phyloP scores from a whole-genome alignment of 2,797 vertebrate genomes.

The Galaxias olidus region DNA sequence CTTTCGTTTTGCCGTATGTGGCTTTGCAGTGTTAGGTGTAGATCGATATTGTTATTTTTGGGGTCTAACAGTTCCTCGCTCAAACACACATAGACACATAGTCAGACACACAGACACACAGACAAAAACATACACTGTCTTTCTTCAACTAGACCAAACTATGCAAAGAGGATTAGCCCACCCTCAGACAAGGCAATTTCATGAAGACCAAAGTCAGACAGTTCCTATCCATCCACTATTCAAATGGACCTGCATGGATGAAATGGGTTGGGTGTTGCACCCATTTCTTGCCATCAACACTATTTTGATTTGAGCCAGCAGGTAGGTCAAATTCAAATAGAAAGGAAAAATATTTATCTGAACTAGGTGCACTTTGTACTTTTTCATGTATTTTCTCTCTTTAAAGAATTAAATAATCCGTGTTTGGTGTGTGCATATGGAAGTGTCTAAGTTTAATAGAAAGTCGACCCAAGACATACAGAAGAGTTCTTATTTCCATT shows the following conservation, averaged over 20 bases:
- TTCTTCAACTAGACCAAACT: slow-evolving; percentile 1
- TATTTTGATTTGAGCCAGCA: slow-evolving; percentile 36
- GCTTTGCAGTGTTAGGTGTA: background rate
- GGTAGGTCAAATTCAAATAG: slow-evolving; percentile 13
- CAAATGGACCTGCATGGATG: slow-evolving; percentile 5
- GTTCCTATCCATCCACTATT: slow-evolving; percentile 13
- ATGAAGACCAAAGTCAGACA: background rate
- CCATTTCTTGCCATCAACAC: slow-evolving; percentile 9
- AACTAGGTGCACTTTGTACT: too few species aligned
- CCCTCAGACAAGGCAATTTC: slow-evolving; percentile 22
- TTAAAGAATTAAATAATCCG: too few species aligned
- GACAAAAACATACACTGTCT: too few species aligned
- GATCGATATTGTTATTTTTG: slow-evolving; percentile 4
- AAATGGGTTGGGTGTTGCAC: background rate
- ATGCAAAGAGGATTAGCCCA: slow-evolving; percentile 40
- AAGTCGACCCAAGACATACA: too few species aligned
- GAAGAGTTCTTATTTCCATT: too few species aligned
- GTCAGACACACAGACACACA: too few species aligned
- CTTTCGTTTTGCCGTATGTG: too few species aligned
- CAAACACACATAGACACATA: background rate
- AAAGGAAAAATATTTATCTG: background rate
- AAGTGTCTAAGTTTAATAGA: too few species aligned
- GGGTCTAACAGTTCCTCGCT: slow-evolving; percentile 5
- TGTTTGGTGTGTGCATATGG: too few species aligned
- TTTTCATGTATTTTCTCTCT: too few species aligned